phyloP scores from a whole-genome alignment of 1,140 invertebrate genomes.

The Ruditapes philippinarum region DNA sequence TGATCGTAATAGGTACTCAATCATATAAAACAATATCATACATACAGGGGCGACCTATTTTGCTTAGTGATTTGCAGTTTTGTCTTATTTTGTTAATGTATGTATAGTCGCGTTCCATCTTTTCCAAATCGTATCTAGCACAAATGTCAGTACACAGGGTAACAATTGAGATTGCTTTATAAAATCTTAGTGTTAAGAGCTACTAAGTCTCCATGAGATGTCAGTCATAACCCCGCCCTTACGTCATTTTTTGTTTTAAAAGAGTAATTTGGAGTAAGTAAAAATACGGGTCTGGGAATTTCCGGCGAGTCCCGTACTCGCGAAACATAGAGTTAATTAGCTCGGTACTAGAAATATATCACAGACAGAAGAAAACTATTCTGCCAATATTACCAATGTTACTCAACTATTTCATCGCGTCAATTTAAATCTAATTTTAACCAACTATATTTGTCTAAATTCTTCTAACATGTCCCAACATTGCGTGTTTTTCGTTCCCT shows the following conservation, averaged over 20 bases:
- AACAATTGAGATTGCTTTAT: neutral
- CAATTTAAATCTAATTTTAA: slow-evolving; percentile 46
- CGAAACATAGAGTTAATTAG: no score
- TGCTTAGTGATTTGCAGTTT: neutral
- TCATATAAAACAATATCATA: slow-evolving; percentile 67
- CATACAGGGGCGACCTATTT: slow-evolving; percentile 40
- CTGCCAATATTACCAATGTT: slow-evolving; percentile 68
- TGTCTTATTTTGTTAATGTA: neutral
- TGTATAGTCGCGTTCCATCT: slow-evolving; percentile 53
- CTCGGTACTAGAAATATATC: slow-evolving; percentile 60
- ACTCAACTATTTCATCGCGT: slow-evolving; percentile 67
- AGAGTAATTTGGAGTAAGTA: neutral
- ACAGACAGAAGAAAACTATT: slow-evolving; percentile 67
- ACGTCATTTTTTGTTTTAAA: neutral
- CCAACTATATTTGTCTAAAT: slow-evolving; percentile 66
- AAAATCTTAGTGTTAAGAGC: neutral
- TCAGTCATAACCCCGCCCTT: no score
- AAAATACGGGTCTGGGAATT: neutral
- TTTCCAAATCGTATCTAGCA: neutral
- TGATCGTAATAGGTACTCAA: no score
- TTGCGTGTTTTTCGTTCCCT: slow-evolving; percentile 19
- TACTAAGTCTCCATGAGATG: no score
- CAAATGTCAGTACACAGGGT: neutral
- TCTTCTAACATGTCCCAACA: slow-evolving; percentile 54
- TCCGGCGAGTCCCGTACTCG: slow-evolving; percentile 61